A percentile compares a stretch with the other conserved stretches of the same genome.
These are phyloP conservation scores for Eristalis arbustorum DNA, from an alignment of 2,888 invertebrate genomes.

Conservation along the genomic window DNA sequence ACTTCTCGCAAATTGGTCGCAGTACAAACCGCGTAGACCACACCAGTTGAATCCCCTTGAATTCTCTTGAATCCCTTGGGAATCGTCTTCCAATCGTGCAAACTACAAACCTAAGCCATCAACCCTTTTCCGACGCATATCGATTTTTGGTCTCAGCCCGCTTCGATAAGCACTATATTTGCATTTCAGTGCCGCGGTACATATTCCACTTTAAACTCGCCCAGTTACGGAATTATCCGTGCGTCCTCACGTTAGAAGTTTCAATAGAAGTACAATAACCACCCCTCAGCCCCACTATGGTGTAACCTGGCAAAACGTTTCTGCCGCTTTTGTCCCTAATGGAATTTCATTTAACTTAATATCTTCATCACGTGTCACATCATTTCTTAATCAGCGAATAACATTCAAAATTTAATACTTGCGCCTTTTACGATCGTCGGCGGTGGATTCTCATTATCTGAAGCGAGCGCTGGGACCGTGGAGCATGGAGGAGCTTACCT, in stretches of 20 bases:
- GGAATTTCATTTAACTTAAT: slow-evolving; percentile 62
- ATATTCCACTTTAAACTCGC: background rate
- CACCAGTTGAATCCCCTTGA: background rate
- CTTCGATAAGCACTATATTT: background rate
- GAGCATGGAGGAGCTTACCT: slow-evolving; percentile 20
- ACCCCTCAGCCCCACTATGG: background rate
- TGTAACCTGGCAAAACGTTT: background rate
- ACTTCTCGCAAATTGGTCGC: background rate
- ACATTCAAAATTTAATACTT: slow-evolving; percentile 61
- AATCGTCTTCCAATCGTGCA: background rate
- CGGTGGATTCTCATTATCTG: slow-evolving; percentile 44
- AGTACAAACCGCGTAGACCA: background rate
- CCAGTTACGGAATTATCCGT: background rate
- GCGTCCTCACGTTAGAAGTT: background rate
- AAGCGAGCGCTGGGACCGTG: background rate
- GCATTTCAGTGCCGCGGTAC: background rate
- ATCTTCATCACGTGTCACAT: slow-evolving; percentile 68
- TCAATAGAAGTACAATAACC: background rate
- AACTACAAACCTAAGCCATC: background rate
- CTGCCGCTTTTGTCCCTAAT: slow-evolving; percentile 5
- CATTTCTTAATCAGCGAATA: slow-evolving; percentile 64
- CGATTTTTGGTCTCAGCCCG: background rate
- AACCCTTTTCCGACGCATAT: background rate
- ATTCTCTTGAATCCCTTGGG: background rate
- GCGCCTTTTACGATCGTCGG: slow-evolving; percentile 56